Base-by-base conservation (phyloP, 2,113 vertebrate genomes). In the Carollia perspicillata region DNA sequence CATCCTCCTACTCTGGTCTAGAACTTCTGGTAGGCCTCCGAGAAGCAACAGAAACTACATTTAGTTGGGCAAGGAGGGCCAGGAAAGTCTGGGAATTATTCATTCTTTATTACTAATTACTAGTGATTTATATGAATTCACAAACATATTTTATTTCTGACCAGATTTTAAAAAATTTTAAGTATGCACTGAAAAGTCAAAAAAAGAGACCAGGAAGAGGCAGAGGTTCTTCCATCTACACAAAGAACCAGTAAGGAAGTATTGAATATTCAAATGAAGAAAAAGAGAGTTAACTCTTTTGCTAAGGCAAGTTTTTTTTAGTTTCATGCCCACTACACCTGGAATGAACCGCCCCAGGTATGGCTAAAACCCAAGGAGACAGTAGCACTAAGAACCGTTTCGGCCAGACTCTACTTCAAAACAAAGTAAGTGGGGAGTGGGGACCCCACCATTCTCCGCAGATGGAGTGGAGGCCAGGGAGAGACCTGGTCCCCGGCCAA, bases 211-310 rank as follows among this genome's bases (percentile, higher is more conserved):
- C 35, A 77, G 71, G 40, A 88, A 77, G 28, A 44, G 90, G 53
- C 13, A 11, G 22, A 44, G 3, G 11, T 14, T 72, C 30, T 68
- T 75, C 1, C 18, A 53, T 18, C 44, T 47, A 58, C 5, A 40
- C 58, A 35, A 79, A 40, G 22, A 13, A 63, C 1, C 68, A 55
- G 18, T 58, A 85, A 89, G 51, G 4, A 63, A 71, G 40, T 33
- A 53, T 53, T 95, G 90, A 81, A 85, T 6, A 95, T 6, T 68
- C 60, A 84, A 85, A 86, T 89, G 30, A 88, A 89, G 40, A 92
- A 89, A 55, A 72, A 42, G 0, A 83, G 18, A 92, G 20, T 68
- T 63, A 84, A 55, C 30, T 49, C 65, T 30, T 84, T 84, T 58
- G 5, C 47, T 90, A 16, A 13, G 11, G n/a, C n/a, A 13, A 13